Percentiles rank a stretch among this genome's conserved stretches.
phyloP scores from a whole-genome alignment of 2,888 invertebrate species.

The Cryptophagus acutangulus region DNA sequence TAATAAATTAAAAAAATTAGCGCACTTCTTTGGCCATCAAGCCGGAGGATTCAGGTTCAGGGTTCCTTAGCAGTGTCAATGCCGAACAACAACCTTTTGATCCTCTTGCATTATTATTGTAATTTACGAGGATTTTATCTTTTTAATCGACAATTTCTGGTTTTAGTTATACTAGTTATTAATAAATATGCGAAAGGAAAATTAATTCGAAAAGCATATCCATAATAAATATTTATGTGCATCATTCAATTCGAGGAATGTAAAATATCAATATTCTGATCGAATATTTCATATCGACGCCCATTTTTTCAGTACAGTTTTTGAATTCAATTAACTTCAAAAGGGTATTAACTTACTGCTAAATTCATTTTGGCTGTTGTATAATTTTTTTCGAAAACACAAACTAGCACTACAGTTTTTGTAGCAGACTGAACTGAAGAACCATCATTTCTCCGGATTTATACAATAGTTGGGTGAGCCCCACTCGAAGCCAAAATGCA shows the following conservation, averaged over 20 bases:
- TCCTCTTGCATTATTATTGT: neutral
- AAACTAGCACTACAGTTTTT: neutral
- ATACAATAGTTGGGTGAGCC: conserved; percentile 14
- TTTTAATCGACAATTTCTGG: neutral
- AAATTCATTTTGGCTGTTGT: neutral
- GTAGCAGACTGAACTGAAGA: conserved; percentile 15
- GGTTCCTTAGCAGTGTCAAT: conserved; percentile 17
- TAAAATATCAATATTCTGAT: too few relatives aligned
- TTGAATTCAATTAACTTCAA: too few relatives aligned
- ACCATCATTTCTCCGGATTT: conserved; percentile 19
- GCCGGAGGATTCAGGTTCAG: conserved; percentile 7
- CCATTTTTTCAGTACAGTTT: too few relatives aligned
- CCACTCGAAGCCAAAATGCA: conserved; percentile 8
- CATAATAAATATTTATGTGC: too few relatives aligned
- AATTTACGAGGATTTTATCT: neutral
- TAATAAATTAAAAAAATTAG: neutral
- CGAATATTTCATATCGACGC: too few relatives aligned
- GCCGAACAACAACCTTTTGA: conserved; percentile 15
- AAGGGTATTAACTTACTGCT: too few relatives aligned
- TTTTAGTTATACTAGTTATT: neutral
- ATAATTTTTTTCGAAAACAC: neutral
- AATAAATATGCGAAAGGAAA: too few relatives aligned
- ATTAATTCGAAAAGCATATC: too few relatives aligned
- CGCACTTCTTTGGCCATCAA: neutral
- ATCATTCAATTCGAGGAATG: too few relatives aligned